phyloP scores from a whole-genome alignment of 2,113 vertebrate genomes.

The Callospermophilus lateralis region DNA sequence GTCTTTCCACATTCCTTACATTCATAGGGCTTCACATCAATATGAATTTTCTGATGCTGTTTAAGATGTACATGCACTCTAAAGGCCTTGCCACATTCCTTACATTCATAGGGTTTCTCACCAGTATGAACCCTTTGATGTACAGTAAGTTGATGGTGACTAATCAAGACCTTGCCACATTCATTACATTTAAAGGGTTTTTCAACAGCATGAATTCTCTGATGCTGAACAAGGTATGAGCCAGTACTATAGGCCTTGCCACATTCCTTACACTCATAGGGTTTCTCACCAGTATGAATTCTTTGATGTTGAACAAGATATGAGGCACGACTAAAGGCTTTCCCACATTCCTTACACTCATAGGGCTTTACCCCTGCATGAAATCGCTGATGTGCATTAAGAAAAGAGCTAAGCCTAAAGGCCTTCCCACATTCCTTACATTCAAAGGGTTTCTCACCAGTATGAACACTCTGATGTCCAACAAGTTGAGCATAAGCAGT shows the following conservation, averaged over 20 bases:
- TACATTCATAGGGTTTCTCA: not conserved
- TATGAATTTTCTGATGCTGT: not conserved
- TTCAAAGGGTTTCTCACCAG: not conserved
- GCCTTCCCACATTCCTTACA: not conserved
- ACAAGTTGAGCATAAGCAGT: no score
- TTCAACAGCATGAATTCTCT: not conserved
- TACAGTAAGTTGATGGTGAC: not conserved
- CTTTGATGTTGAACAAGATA: not conserved
- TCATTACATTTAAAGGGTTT: not conserved
- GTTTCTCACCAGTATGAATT: no score
- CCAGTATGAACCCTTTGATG: not conserved
- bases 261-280: not conserved
- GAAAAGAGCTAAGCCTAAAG: not conserved
- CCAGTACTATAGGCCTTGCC: not conserved
- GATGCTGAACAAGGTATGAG: not conserved
- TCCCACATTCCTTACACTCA: not conserved
- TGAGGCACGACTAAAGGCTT: not conserved
- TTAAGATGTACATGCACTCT: no score
- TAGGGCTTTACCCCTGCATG: not conserved
- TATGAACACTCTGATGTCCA: no score
- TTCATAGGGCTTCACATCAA: not conserved
- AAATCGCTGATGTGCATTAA: not conserved
- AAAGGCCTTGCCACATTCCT: not conserved
- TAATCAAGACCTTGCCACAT: not conserved
- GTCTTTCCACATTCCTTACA: not conserved